Evolutionary conservation across 2,888 invertebrate species (phyloP).

Genomic region (Synergus laeviventris): DNA sequence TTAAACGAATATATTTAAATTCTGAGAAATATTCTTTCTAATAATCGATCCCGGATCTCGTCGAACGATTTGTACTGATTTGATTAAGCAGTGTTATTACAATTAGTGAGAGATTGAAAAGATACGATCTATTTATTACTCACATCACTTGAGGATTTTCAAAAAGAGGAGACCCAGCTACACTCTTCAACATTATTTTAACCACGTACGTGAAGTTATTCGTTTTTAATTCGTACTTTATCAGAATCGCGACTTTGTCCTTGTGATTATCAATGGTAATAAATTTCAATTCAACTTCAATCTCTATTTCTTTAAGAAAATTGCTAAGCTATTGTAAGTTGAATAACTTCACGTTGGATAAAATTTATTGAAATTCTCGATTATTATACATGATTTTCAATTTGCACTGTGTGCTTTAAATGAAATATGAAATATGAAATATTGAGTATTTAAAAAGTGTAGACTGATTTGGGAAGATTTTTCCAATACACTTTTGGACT

Average conservation of each 20-base stretch:
- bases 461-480: not conserved
- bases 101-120: conserved; percentile 49
- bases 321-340: not conserved
- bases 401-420: not conserved
- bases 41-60: conserved; percentile 49
- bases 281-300: not conserved
- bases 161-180: conserved; percentile 39
- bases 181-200: not conserved
- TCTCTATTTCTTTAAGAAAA: not conserved
- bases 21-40: conserved; percentile 45
- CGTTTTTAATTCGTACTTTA: not conserved
- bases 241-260: not conserved
- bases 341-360: conserved; percentile 1
- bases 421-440: too few relatives aligned
- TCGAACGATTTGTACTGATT: conserved; percentile 65
- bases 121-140: conserved; percentile 63
- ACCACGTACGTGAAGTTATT: conserved; percentile 1
- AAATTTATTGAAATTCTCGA: not conserved
- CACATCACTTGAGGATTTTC: conserved; percentile 46
- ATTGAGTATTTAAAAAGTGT: not conserved
- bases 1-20: conserved; percentile 14
- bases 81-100: conserved; percentile 64
- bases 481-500: not conserved
- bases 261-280: not conserved
- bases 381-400: too few relatives aligned